Evolutionary conservation across 2,113 vertebrate species (phyloP).

Genomic region (Odontophorus gujanensis): DNA sequence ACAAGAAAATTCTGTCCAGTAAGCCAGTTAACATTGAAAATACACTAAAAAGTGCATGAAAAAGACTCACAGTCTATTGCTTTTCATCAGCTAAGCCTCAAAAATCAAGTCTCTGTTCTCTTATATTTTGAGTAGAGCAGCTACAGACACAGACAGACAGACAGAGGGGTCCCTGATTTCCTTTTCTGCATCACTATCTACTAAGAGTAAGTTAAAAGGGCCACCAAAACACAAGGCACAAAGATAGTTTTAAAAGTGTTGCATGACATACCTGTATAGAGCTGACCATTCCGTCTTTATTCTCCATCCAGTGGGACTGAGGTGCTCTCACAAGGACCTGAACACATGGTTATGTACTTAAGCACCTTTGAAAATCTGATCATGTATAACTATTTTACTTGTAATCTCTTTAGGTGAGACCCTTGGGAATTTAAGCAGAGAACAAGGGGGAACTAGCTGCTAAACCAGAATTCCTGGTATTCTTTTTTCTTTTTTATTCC

Average conservation of each 20-base stretch:
- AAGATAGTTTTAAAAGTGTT: not conserved
- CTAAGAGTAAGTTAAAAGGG: not conserved
- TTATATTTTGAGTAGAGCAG: not conserved
- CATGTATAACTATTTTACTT: not conserved
- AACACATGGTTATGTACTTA: not conserved
- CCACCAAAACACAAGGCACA: not conserved
- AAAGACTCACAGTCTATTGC: not conserved
- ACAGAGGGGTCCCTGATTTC: not conserved
- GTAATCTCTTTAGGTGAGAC: not conserved
- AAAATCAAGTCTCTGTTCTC: not conserved
- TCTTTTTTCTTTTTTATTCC: not conserved
- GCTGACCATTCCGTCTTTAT: not conserved
- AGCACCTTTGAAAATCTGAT: not conserved
- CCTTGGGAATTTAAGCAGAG: not conserved
- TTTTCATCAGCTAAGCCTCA: not conserved
- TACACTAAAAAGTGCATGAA: not conserved
- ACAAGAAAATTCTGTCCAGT: not conserved
- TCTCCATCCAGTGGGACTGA: not conserved
- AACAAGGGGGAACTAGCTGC: not conserved
- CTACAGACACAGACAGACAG: not conserved
- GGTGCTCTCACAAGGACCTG: not conserved
- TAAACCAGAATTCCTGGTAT: not conserved
- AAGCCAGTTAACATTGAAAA: not conserved
- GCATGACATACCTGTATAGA: accelerated
- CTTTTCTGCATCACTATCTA: not conserved